Conservation (phyloP, 2,113 vertebrate genomes). For the Hippopotamus amphibius region DNA sequence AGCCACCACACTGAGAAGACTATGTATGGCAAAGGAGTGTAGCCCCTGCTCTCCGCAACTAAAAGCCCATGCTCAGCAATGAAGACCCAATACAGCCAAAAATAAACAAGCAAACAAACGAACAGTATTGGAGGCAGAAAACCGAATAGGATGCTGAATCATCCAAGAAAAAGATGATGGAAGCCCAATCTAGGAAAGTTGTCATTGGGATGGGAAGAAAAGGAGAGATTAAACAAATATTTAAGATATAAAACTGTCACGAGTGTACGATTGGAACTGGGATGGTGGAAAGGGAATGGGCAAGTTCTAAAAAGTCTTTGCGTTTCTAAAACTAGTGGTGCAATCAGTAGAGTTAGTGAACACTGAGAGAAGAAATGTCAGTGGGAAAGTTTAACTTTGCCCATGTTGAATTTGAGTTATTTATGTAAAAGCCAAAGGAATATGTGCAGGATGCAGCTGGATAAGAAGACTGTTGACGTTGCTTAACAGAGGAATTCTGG, state of each 20-base stretch:
- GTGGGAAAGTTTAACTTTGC: conserved; percentile 28
- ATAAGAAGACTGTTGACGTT: not conserved
- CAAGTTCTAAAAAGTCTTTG: not conserved
- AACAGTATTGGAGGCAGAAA: not conserved
- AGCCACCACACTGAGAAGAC: too few relatives aligned
- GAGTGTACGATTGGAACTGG: not conserved
- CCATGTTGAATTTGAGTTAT: conserved; percentile 9
- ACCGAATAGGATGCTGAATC: not conserved
- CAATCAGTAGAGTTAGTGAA: not conserved
- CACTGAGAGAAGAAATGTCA: not conserved
- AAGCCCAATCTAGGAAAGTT: not conserved
- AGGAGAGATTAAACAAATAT: not conserved
- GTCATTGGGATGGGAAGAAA: not conserved
- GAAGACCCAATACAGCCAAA: not conserved
- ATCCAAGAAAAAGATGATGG: not conserved
- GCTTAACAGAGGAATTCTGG: not conserved
- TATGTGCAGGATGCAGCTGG: not conserved
- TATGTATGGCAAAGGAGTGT: too few relatives aligned
- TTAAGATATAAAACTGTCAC: not conserved
- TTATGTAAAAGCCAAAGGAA: conserved; percentile 33
- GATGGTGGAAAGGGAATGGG: not conserved
- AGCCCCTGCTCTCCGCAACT: too few relatives aligned
- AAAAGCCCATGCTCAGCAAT: too few relatives aligned
- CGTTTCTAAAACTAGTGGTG: conserved; percentile 30
- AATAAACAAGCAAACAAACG: not conserved